Evolutionary conservation across 37 sponge, comb jelly and placozoan genomes (phyloP), one percentile per base, ranked within the genome.

Genomic region (Agelas oroides): DNA sequence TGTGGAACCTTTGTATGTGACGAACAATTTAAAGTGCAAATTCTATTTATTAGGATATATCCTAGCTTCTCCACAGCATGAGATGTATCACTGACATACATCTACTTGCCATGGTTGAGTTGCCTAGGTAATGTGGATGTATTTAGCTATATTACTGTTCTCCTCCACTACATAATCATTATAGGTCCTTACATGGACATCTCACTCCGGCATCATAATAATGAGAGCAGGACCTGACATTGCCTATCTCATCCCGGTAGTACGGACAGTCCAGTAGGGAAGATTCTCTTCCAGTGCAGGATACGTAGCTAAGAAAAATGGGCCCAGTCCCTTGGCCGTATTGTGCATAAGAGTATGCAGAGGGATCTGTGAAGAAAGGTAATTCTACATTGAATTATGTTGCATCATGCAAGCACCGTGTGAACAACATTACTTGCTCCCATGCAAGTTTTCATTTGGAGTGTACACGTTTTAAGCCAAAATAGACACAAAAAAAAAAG

Each of bases 181-280:
- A 8, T 61, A 23, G n/a, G 62, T 14, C 5, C 75, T 73, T 73
- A 73, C 75, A 36, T 20, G 21, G 67, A 14, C 79, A 78, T 20
- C 11, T 68, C 1, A 78, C 79, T 34, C 79, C 79, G 6, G 79
- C 79, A 31, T 78, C 79, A 12, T 78, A 6, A 69, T 3, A 63
- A 34, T 78, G 79, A 14, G 28, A 19, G 28, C 79, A 78, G 46
- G 3, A 46, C 46, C 46, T 46, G 46, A 46, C 6, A 14, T 40
- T 40, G 52, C 23, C 53, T 58, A 27, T 33, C 34, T 31, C 69
- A 67, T 30, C n/a, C 28, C 6, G 19, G 69, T 67, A 39, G 20
- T 24, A 21, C 21, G 5, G 3, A 69, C 79, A 78, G 59, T 31
- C 35, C 2, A 41, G 65, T 5, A 78, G 79, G 6, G 18, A 27